Evolutionary conservation across 2,888 invertebrate species (phyloP), one percentile per base, ranked within the genome.

Genomic region (Maniola hyperantus): DNA sequence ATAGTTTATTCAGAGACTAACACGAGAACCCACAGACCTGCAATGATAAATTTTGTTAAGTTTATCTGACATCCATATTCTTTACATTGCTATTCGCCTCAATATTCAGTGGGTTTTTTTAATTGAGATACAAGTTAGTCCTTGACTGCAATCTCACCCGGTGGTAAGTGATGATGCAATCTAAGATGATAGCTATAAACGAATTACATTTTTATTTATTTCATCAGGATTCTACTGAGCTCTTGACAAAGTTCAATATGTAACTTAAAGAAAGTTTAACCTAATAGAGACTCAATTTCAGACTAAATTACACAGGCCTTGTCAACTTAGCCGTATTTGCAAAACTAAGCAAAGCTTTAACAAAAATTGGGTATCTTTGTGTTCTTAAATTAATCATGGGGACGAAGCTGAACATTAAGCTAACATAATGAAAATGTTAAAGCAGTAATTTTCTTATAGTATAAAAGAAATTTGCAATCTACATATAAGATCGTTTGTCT

Each of bases 1-100:
- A 72, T 72, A 72, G 60, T 57, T 69, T 66, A 66, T 61, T 50
- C 39, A 20, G 18, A 46, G 36, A 39, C 50, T 39, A 34, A 50
- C 36, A 18, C 15, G 34, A 60, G 10, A 50, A 33, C 54, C 18
- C 5, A 11, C 20, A 20, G 20, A 4, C 11, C 8, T 57, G 42
- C 34, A 36, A 55, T 55, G 54, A 15, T 10, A 15, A 33, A 53
- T 53, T 26, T 26, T 26, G 36, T 36, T 54, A n/a, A n/a, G n/a
- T 36, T 34, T 5, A 11, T 42, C 11, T 36, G 36, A 36, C 36
- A 36, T 36, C 4, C 8, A 6, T 36, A 8, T 36, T 36, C 36
- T 8, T 36, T 36, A 36, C 7, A 36, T 10, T 44, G 13, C 2
- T 26, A 26, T 26, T 26, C 26, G 1, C 26, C 26, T 2, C 26